These are phyloP conservation scores for Punctoribates punctum DNA, from an alignment of 2,888 invertebrate species.

Conservation along the genomic window DNA sequence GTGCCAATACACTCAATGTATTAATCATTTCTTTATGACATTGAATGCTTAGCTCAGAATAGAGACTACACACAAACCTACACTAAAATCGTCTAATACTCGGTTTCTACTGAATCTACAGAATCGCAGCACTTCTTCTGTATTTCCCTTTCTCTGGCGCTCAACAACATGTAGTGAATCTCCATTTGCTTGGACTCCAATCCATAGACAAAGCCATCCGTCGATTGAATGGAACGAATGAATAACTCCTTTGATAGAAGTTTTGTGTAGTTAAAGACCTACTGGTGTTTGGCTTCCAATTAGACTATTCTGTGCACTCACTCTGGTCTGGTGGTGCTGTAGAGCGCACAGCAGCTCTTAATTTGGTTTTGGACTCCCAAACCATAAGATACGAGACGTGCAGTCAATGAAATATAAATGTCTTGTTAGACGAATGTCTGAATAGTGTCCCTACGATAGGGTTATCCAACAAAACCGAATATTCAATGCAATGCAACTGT, in stretches of 20 bases:
- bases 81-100: not conserved
- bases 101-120: no score
- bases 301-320: not conserved
- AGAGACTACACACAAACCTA: not conserved
- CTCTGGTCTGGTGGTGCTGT: not conserved
- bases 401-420: conserved; percentile 15
- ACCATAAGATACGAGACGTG: not conserved
- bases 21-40: conserved; percentile 21
- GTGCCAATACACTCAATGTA: not conserved
- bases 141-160: not conserved
- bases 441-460: no score
- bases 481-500: no score
- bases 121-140: no score
- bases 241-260: not conserved
- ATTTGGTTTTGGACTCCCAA: not conserved
- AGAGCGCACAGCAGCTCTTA: conserved; percentile 15
- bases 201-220: not conserved
- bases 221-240: not conserved
- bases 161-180: not conserved
- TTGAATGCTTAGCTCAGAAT: not conserved
- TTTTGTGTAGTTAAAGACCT: not conserved
- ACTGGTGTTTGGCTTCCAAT: conserved; percentile 9
- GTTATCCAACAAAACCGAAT: no score
- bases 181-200: not conserved
- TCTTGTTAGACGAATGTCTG: not conserved